Base-by-base conservation (phyloP, 1,140 invertebrate species). In the Drosophila tropicalis region DNA sequence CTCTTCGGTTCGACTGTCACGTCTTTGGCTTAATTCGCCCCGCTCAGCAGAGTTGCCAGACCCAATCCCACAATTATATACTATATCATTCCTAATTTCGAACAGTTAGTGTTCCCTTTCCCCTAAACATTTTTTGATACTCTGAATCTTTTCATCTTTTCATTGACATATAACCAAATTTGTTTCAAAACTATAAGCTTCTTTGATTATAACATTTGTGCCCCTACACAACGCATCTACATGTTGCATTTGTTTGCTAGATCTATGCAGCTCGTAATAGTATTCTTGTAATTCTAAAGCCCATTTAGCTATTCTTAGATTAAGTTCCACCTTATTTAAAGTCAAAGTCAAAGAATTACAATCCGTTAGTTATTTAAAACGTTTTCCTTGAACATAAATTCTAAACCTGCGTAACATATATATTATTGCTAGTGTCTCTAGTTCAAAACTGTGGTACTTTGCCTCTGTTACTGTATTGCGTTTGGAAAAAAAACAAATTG, bases 171-270 rank as follows among this genome's bases (percentile, higher is more conserved):
- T 34, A 34, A 34, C 32, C 56, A 41, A 41, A 41, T 41, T 7
- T 6, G 10, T 15, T 41, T 41, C 40, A 41, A 41, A 41, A 41
- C 40, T 41, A 41, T 41, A 7, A 12, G 40, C n/a, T 41, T 41
- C 40, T 15, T 6, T 17, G 5, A 44, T n/a, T n/a, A 44, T 15
- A 15, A 44, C 13, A 10, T 55, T 22, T 3, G 13, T 64, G 6
- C 10, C 12, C 29, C 51, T 36, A 91, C 12, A 90, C 69, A 70
- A 64, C 66, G 12, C 84, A 81, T 62, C 22, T 62, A 62, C 65
- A 92, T 64, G 66, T 93, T 92, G 82, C 73, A 92, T 79, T 1
- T 92, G n/a, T n/a, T n/a, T n/a, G n/a, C n/a, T n/a, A n/a, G n/a
- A n/a, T n/a, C n/a, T n/a, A n/a, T n/a, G n/a, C n/a, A n/a, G n/a